Conservation (phyloP, 2,797 vertebrate genomes). For the Microhierax caerulescens region DNA sequence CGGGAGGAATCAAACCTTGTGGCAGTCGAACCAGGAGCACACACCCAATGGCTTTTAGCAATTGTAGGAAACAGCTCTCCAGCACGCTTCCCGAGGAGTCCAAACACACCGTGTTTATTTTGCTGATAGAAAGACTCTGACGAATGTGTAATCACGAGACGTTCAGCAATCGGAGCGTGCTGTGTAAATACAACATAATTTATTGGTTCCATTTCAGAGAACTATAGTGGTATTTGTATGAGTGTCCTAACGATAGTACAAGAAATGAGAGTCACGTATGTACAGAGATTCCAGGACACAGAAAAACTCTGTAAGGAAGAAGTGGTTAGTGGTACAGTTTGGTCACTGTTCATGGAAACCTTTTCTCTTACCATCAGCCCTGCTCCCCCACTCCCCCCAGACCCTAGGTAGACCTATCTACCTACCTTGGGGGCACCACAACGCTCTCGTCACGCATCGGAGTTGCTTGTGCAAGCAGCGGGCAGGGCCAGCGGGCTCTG, state of each 20-base stretch:
- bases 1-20: not conserved
- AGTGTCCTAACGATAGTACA: not conserved
- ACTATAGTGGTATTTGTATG: conserved; percentile 1
- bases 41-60: not conserved
- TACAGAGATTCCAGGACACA: conserved; percentile 20
- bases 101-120: not conserved
- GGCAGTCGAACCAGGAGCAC: not conserved
- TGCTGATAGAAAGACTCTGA: not conserved
- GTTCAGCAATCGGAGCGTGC: fast-evolving
- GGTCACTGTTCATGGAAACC: not conserved
- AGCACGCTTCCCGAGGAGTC: not conserved
- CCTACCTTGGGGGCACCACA: not conserved
- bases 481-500: fast-evolving
- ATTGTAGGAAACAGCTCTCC: not conserved
- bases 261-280: not conserved
- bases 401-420: not conserved
- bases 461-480: not conserved
- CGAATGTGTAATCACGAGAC: not conserved
- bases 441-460: not conserved
- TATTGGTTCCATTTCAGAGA: conserved; percentile 52
- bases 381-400: not conserved
- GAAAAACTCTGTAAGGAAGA: not conserved
- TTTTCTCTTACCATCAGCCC: not conserved
- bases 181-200: conserved; percentile 55
- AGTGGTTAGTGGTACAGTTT: conserved; percentile 22